Base-by-base conservation (phyloP, 2,797 vertebrate species). In the Aselliscus stoliczkanus region DNA sequence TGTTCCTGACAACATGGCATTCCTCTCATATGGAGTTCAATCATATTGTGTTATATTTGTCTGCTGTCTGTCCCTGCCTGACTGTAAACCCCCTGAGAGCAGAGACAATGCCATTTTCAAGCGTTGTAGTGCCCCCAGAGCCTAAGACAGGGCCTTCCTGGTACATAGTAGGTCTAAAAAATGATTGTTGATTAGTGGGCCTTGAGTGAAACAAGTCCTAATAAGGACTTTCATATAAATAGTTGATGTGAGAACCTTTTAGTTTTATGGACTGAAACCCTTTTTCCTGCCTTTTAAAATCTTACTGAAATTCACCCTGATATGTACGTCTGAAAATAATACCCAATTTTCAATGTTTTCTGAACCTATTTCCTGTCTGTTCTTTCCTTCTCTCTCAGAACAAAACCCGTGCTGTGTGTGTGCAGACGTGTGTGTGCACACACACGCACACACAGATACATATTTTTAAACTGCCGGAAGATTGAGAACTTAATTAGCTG, bases 241-340 rank as follows among this genome's bases (percentile, higher is more conserved):
- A 81, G 54, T 56, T 73, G 34, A 54, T 86, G 29, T 86, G 42
- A 87, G 85, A 94, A 73, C n/a, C 27, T 76, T 90, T 94, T 73
- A 77, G 11, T 89, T 82, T 76, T 92, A 60, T 86, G 15, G n/a
- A 44, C 34, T 37, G 73, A 83, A 89, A 75, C 34, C 17, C 29
- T 64, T 87, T 87, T 86, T 86, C 34, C 17, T 72, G 67, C 65
- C 52, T 80, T 81, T 83, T 86, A 65, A 87, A 75, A 75, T 70
- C 73, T 60, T 72, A 89, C 54, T 89, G 58, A 89, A 69, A 80
- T 73, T 50, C 58, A 27, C 23, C 25, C 52, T 88, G 77, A 27
- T 75, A 25, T 84, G 18, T 54, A 5, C 93, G 31, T 65, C 88
- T 95, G 73, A 85, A 7, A 83, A 56, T 65, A 96, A 62, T 11